Evolutionary conservation across 2,113 vertebrate genomes (phyloP).

Genomic region (Dasyornis broadbenti): DNA sequence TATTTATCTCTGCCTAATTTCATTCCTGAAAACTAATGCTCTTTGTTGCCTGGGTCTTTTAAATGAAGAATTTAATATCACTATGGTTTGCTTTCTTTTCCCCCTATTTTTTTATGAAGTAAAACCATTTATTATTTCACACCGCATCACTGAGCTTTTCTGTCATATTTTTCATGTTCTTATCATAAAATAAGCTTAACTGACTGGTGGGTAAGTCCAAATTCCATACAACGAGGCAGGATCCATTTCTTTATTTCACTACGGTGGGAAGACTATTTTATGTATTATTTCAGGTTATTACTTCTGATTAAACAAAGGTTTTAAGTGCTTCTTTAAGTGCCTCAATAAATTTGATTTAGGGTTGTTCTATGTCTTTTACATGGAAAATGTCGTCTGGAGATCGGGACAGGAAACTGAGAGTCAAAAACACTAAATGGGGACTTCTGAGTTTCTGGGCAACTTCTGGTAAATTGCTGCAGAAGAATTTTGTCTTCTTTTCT

Average conservation of each 20-base stretch:
- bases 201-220: background rate
- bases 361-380: background rate
- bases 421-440: background rate
- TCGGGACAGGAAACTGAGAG: rapidly evolving
- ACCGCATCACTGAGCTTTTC: background rate
- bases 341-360: background rate
- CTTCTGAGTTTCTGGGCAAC: background rate
- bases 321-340: background rate
- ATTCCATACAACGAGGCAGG: background rate
- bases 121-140: conserved; percentile 7
- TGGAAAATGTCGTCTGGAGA: background rate
- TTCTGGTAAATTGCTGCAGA: background rate
- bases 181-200: background rate
- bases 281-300: background rate
- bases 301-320: background rate
- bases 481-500: background rate
- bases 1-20: conserved; percentile 17
- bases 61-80: background rate
- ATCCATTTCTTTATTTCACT: background rate
- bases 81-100: background rate
- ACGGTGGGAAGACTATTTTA: background rate
- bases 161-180: background rate
- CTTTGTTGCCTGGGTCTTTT: background rate
- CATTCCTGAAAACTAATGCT: background rate
- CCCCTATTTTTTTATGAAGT: background rate